Percentiles rank a stretch among this genome's conserved stretches.
Evolutionary conservation across 2,113 vertebrate genomes (phyloP).

Genomic region (Sinosuthora webbiana): DNA sequence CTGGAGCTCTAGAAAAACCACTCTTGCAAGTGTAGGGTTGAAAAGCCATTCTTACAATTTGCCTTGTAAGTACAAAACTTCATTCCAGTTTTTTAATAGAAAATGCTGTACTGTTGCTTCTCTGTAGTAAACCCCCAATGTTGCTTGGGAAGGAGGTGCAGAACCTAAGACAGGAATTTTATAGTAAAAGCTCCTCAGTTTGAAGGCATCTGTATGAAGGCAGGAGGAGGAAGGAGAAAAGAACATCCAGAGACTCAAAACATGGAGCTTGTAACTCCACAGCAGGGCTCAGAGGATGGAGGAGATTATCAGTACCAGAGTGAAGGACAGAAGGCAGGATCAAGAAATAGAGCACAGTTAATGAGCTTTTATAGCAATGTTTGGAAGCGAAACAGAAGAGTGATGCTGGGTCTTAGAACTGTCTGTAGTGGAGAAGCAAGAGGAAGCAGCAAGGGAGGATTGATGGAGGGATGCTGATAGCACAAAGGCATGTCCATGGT

Average conservation of each 20-base stretch:
- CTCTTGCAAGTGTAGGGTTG: neutral
- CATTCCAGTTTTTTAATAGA: neutral
- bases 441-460: neutral
- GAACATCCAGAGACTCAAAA: neutral
- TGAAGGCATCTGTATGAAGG: neutral
- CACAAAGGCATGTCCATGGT: neutral
- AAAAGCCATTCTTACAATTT: neutral
- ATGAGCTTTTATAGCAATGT: neutral
- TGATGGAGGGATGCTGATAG: neutral
- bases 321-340: neutral
- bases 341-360: neutral
- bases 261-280: neutral
- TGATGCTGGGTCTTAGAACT: neutral
- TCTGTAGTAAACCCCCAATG: rapidly evolving
- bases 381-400: neutral
- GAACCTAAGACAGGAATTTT: neutral
- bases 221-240: neutral
- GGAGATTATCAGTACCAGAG: neutral
- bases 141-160: neutral
- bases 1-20: neutral
- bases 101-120: neutral
- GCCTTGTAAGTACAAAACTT: neutral
- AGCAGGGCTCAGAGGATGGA: neutral
- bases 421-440: neutral
- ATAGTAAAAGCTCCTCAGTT: neutral